These are phyloP conservation scores for Gymnarchus niloticus DNA, from an alignment of 2,113 vertebrate species.

Conservation along the genomic window DNA sequence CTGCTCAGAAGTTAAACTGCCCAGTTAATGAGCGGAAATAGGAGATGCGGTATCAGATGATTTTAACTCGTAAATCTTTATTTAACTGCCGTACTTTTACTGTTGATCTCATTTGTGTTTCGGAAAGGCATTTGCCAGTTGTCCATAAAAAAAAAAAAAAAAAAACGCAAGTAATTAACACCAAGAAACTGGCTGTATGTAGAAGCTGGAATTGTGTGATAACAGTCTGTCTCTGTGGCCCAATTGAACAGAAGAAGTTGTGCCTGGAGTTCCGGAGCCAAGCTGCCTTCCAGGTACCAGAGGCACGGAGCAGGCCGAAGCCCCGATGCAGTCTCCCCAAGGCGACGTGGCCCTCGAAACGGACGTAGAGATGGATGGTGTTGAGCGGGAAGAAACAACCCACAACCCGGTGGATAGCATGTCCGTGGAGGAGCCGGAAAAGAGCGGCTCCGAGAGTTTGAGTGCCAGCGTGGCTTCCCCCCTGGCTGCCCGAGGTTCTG, in stretches of 20 bases:
- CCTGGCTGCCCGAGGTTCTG: constrained; percentile 32
- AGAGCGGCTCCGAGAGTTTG: constrained; percentile 11
- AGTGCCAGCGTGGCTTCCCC: constrained; percentile 21
- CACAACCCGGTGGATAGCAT: constrained; percentile 23
- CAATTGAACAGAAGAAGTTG: constrained; percentile 36
- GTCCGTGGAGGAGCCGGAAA: constrained; percentile 21
- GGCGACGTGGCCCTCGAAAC: constrained; percentile 44
- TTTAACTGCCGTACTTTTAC: not conserved
- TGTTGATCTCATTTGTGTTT: not conserved
- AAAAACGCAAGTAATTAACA: too few relatives aligned
- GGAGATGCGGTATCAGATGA: too few relatives aligned
- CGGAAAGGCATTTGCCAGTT: not conserved
- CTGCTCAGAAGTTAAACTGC: not conserved
- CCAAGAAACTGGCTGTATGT: too few relatives aligned
- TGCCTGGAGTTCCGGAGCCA: constrained; percentile 37
- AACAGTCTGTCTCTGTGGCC: not conserved
- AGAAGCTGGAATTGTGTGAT: not conserved
- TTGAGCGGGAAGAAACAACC: constrained; percentile 12
- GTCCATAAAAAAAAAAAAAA: too few relatives aligned
- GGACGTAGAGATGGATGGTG: constrained; percentile 4
- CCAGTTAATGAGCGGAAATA: not conserved
- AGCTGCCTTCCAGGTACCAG: constrained; percentile 37
- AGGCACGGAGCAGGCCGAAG: constrained; percentile 37
- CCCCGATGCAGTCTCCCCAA: constrained; percentile 34
- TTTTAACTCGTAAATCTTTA: not conserved